phyloP scores from a whole-genome alignment of 35 echinoderm and acorn worm species.

The Apostichopus californicus region DNA sequence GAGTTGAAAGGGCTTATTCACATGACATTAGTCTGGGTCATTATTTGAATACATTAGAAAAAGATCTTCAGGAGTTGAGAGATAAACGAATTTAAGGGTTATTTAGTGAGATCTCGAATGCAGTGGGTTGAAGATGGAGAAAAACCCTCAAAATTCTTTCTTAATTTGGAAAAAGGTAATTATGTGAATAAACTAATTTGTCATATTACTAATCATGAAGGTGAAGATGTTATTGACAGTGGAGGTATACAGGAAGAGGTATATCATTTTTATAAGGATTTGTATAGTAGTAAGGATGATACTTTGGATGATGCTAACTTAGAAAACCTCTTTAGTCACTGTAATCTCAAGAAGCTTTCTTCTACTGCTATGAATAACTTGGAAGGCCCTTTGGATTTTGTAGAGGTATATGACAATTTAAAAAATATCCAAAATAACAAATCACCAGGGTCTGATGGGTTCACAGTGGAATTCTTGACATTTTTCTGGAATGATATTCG shows the following conservation, averaged over 20 bases:
- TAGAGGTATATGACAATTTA: conserved; percentile 8
- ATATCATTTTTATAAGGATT: neutral
- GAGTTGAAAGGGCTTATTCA: neutral
- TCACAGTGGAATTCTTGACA: neutral
- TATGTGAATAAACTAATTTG: neutral
- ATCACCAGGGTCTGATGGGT: neutral
- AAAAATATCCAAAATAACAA: neutral
- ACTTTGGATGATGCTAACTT: neutral
- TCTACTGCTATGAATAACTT: neutral
- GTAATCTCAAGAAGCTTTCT: neutral
- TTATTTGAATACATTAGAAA: neutral
- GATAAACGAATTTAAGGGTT: too few relatives aligned
- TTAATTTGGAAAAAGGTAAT: conserved; percentile 14
- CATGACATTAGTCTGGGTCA: neutral
- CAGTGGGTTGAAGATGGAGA: too few relatives aligned
- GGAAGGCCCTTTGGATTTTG: neutral
- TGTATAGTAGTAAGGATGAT: neutral
- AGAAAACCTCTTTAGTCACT: neutral
- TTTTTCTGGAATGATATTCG: neutral
- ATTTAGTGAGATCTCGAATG: too few relatives aligned
- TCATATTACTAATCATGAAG: neutral
- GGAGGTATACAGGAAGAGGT: neutral
- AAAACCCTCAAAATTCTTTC: too few relatives aligned
- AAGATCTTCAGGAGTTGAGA: conserved; percentile 11
- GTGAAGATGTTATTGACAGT: neutral